Evolutionary conservation across 2,888 invertebrate species (phyloP).

Genomic region (Pedicia rivosa): DNA sequence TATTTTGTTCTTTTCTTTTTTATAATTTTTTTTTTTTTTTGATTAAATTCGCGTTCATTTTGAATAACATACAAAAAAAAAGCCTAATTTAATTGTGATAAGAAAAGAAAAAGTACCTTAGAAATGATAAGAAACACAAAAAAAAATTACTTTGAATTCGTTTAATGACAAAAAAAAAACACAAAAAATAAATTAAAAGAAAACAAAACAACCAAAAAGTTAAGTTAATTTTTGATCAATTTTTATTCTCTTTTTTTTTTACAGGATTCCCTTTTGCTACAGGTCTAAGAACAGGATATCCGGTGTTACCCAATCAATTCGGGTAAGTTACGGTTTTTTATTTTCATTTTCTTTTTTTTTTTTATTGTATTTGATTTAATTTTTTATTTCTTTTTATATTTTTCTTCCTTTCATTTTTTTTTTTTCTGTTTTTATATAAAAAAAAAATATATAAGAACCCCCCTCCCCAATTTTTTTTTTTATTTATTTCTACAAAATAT

Average conservation of each 20-base stretch:
- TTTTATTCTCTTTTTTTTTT: slow-evolving; percentile 18
- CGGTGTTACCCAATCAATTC: slow-evolving; percentile 62
- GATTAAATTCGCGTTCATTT: no score
- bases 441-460: slow-evolving; percentile 1
- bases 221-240: not conserved
- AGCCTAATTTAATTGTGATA: no score
- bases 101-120: no score
- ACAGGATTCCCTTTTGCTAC: slow-evolving; percentile 56
- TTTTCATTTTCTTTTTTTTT: slow-evolving; percentile 5
- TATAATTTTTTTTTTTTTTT: no score
- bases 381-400: slow-evolving; percentile 10
- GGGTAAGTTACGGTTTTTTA: slow-evolving; percentile 58
- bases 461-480: slow-evolving; percentile 12
- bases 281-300: slow-evolving; percentile 63
- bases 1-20: no score
- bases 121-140: no score
- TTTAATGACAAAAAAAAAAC: no score
- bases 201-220: no score
- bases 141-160: no score
- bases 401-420: slow-evolving; percentile 21
- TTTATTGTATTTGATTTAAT: slow-evolving; percentile 19
- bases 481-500: slow-evolving; percentile 11
- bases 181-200: no score
- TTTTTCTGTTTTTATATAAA: slow-evolving; percentile 7
- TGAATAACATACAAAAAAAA: no score